A percentile compares a stretch with the other conserved stretches of the same genome.
phyloP scores from a whole-genome alignment of 2,888 invertebrate species.

The Brachyopa scutellaris region DNA sequence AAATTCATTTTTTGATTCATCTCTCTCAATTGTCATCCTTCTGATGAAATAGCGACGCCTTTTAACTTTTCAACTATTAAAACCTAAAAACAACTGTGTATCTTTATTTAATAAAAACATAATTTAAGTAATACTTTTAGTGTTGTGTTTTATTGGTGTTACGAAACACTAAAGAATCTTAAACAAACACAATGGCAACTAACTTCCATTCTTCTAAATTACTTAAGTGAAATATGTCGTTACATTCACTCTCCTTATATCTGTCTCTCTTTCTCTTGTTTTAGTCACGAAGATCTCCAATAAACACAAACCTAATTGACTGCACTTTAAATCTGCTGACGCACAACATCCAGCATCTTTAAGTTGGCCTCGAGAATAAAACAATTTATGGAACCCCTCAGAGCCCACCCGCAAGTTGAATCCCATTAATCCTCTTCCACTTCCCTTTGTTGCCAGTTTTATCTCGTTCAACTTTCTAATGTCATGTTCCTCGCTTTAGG shows the following conservation, averaged over 20 bases:
- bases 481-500: slow-evolving; percentile 66
- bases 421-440: slow-evolving; percentile 47
- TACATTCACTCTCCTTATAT: neutral
- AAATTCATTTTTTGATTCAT: too few relatives aligned
- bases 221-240: slow-evolving; percentile 22
- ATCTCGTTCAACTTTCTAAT: slow-evolving; percentile 65
- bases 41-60: too few relatives aligned
- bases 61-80: too few relatives aligned
- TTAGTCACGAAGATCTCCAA: too few relatives aligned
- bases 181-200: neutral
- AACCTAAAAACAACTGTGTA: too few relatives aligned
- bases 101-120: too few relatives aligned
- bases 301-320: slow-evolving; percentile 6
- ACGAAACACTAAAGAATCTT: too few relatives aligned
- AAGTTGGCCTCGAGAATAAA: neutral
- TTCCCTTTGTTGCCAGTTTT: slow-evolving; percentile 43
- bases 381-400: neutral
- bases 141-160: too few relatives aligned
- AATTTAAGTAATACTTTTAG: too few relatives aligned
- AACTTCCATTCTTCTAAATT: neutral
- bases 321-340: slow-evolving; percentile 31
- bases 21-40: too few relatives aligned
- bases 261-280: too few relatives aligned
- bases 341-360: slow-evolving; percentile 7
- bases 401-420: slow-evolving; percentile 22